Evolutionary conservation across 2,797 vertebrate genomes (phyloP).

Genomic region (Gallinago stenura): DNA sequence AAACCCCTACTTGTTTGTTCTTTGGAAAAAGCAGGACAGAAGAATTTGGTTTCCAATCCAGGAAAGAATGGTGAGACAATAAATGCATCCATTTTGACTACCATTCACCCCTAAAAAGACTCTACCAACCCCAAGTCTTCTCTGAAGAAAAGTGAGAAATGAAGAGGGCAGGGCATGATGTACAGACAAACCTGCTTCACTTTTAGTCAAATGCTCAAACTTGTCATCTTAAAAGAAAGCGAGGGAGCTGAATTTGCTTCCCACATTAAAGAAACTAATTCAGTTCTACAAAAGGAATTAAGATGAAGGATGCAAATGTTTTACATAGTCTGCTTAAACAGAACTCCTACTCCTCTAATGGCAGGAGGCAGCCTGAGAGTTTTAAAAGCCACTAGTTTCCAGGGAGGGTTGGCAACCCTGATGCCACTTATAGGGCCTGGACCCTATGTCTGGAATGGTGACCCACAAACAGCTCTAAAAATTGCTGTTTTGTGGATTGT

Average conservation of each 20-base stretch:
- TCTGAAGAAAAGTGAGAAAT: not conserved
- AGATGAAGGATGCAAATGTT: conserved; percentile 60
- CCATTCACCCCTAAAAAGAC: not conserved
- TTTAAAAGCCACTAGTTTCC: not conserved
- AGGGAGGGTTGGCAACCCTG: not conserved
- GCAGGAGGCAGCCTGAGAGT: not conserved
- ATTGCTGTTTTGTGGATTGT: not conserved
- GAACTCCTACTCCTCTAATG: conserved; percentile 50
- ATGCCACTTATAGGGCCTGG: not conserved
- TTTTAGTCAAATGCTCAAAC: conserved; percentile 23
- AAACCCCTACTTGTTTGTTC: not conserved
- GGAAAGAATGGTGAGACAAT: not conserved
- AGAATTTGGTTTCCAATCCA: not conserved
- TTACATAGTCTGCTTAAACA: conserved; percentile 60
- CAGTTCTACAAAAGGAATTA: conserved; percentile 13
- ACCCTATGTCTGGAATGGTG: not conserved
- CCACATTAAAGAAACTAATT: conserved; percentile 29
- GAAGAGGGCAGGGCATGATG: not conserved
- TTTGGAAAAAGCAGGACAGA: not conserved
- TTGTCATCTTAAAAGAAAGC: not conserved
- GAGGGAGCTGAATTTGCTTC: conserved; percentile 42
- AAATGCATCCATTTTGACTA: not conserved
- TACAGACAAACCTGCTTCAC: conserved; percentile 1
- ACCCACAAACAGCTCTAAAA: not conserved
- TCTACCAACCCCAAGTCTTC: not conserved